Evolutionary conservation across 2,888 invertebrate species (phyloP), one percentile per base, ranked within the genome.

Genomic region (Dendrolimus pini): DNA sequence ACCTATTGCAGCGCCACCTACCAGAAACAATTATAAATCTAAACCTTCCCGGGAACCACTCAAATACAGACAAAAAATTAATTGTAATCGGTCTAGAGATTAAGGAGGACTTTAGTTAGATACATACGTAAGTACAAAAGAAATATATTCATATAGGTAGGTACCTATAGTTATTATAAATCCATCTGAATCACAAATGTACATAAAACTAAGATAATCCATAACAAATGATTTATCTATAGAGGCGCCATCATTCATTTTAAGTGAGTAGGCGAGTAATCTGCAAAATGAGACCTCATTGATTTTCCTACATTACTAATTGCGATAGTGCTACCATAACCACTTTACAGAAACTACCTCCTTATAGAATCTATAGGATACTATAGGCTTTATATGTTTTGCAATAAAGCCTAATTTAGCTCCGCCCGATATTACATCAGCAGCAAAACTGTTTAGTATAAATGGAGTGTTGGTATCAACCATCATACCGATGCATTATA

Each of bases 401-500:
- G 0, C 0, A 1, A 59, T 71, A 79, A 58, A 58, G 70, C 56
- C 58, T 47, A 66, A 52, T 65, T 62, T 79, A 3, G 70, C n/a
- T n/a, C 68, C 63, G 9, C 54, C n/a, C 18, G 14, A 41, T 13
- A 55, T 58, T 18, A 57, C 18, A 58, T 60, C 53, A 52, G 41
- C 42, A 58, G 64, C 52, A 65, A 65, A 65, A 63, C 62, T 70
- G 70, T 74, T 72, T 74, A 53, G 47, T 73, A 74, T 69, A 64
- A 74, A 72, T 78, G 69, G 70, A 72, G 67, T 64, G 70, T 65
- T 68, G 70, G 72, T 83, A 87, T 88, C 86, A 72, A 60, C 59
- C 74, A 85, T 86, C 86, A 77, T 71, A 74, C 76, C 85, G 74
- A 89, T 89, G 78, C 87, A 89, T 89, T 88, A 89, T 87, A 85